phyloP scores from a whole-genome alignment of 2,113 vertebrate species.

The Chaetodon trifascialis region DNA sequence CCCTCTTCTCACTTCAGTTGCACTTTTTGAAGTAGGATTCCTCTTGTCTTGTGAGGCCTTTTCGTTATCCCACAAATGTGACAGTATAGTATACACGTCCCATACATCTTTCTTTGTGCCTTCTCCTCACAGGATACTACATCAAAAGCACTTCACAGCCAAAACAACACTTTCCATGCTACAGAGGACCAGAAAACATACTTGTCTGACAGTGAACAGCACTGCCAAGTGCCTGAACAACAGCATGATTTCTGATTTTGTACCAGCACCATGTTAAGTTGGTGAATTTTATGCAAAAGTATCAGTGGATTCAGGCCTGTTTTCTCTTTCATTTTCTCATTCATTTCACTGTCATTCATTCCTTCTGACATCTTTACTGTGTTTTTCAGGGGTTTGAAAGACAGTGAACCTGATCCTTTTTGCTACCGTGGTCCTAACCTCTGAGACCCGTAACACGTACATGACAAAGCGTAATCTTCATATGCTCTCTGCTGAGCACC shows the following conservation, averaged over 20 bases:
- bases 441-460: background rate
- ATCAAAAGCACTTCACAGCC: conserved; percentile 38
- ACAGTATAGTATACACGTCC: conserved; percentile 42
- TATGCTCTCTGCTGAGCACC: conserved; percentile 12
- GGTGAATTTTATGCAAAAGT: background rate
- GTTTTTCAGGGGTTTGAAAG: too few relatives aligned
- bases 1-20: conserved; percentile 25
- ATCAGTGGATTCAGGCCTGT: conserved; percentile 13
- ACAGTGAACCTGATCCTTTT: too few relatives aligned
- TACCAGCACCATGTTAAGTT: conserved; percentile 1
- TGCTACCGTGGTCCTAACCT: too few relatives aligned
- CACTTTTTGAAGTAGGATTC: conserved; percentile 27
- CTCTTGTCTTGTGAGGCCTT: conserved; percentile 24
- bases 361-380: too few relatives aligned
- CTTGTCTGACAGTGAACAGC: conserved; percentile 24
- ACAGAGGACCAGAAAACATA: background rate
- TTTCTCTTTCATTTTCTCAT: background rate
- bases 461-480: conserved; percentile 37
- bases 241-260: conserved; percentile 11
- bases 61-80: conserved; percentile 26
- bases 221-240: conserved; percentile 8
- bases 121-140: conserved; percentile 17
- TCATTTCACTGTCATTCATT: too few relatives aligned
- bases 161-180: conserved; percentile 30
- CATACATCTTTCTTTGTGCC: conserved; percentile 6